Evolutionary conservation across 2,797 vertebrate genomes (phyloP).

Genomic region (Anguilla marmorata): DNA sequence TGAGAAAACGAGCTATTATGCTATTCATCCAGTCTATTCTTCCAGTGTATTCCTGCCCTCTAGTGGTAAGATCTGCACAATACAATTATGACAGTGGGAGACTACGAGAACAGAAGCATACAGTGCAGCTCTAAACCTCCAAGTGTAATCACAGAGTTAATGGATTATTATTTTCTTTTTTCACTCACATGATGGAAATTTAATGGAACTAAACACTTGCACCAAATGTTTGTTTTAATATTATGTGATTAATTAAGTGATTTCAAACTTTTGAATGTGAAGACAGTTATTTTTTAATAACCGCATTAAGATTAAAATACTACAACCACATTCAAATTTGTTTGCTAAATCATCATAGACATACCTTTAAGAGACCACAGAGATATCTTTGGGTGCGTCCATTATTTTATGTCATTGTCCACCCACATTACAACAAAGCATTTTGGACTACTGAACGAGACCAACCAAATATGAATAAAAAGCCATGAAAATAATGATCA

Average conservation of each 20-base stretch:
- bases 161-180: neutral
- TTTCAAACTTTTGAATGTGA: neutral
- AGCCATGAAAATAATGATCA: neutral
- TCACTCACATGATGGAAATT: neutral
- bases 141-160: neutral
- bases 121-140: neutral
- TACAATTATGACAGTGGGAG: neutral
- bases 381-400: neutral
- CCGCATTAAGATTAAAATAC: neutral
- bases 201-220: neutral
- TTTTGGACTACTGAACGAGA: neutral
- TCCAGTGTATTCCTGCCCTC: slow-evolving; percentile 31
- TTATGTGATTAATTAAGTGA: neutral
- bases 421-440: neutral
- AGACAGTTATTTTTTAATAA: neutral
- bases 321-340: neutral
- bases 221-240: neutral
- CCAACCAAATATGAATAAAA: neutral
- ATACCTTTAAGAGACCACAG: neutral
- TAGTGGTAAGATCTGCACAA: slow-evolving; percentile 5
- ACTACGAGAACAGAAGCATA: neutral
- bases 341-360: neutral
- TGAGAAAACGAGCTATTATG: neutral
- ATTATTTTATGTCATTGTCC: too few species aligned
- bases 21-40: neutral